These are phyloP conservation scores for Micromesistius poutassou DNA, from an alignment of 2,797 vertebrate genomes.

Conservation along the genomic window DNA sequence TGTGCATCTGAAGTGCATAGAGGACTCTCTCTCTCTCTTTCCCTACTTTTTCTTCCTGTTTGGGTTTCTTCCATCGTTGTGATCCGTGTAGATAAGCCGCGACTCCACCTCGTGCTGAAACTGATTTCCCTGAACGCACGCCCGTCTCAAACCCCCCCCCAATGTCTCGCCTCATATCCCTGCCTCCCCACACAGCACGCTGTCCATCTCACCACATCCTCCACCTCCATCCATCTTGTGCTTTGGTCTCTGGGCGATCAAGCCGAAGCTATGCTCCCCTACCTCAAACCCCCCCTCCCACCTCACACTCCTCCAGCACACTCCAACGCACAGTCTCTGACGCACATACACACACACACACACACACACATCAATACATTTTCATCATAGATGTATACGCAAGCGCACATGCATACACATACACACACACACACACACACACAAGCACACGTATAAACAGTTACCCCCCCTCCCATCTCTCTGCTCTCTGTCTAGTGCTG, in stretches of 20 bases:
- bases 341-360: no score
- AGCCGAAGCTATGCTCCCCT: no score
- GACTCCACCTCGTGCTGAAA: not conserved
- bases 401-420: no score
- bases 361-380: no score
- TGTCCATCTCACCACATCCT: not conserved
- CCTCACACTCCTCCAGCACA: not conserved
- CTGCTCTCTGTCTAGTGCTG: no score
- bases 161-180: no score
- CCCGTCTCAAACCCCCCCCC: not conserved
- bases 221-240: not conserved
- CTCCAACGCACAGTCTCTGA: not conserved
- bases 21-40: not conserved
- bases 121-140: no score
- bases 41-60: not conserved
- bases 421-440: no score
- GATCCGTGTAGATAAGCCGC: not conserved
- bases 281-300: no score
- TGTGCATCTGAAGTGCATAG: not conserved
- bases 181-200: not conserved
- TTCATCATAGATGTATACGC: no score
- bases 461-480: no score
- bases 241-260: not conserved
- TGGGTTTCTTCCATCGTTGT: slow-evolving; percentile 9
- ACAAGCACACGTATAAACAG: no score